A percentile compares a stretch with the other conserved stretches of the same genome.
These are phyloP conservation scores for Oreamnos americanus DNA, from an alignment of 2,113 vertebrate genomes.

Conservation along the genomic window DNA sequence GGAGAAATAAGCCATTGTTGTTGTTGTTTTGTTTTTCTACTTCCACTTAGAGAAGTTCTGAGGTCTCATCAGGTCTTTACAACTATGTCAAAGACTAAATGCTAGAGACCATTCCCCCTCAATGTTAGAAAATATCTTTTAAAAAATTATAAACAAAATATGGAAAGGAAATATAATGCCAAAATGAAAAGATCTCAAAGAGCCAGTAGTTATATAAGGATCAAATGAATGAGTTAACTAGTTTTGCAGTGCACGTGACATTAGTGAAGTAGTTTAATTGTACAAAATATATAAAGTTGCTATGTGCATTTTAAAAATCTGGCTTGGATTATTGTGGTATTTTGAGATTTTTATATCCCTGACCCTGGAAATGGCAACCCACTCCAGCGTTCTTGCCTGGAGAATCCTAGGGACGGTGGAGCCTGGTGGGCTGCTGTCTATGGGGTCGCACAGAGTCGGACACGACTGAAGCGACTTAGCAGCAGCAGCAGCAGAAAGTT, in stretches of 20 bases:
- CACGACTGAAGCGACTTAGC: too few species aligned
- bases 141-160: background rate
- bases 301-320: background rate
- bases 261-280: background rate
- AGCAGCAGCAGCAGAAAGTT: background rate
- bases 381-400: too few species aligned
- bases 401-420: too few species aligned
- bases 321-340: background rate
- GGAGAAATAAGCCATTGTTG: background rate
- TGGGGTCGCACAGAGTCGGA: too few species aligned
- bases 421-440: too few species aligned
- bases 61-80: background rate
- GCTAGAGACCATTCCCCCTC: background rate
- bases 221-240: background rate
- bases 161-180: background rate
- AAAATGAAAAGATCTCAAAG: background rate
- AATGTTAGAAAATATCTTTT: background rate
- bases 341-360: background rate
- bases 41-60: background rate
- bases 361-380: background rate
- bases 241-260: background rate
- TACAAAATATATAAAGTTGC: background rate
- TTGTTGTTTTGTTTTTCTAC: background rate
- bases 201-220: background rate
- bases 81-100: background rate